Conservation (phyloP, 2,113 vertebrate genomes). For the Cacatua alba region DNA sequence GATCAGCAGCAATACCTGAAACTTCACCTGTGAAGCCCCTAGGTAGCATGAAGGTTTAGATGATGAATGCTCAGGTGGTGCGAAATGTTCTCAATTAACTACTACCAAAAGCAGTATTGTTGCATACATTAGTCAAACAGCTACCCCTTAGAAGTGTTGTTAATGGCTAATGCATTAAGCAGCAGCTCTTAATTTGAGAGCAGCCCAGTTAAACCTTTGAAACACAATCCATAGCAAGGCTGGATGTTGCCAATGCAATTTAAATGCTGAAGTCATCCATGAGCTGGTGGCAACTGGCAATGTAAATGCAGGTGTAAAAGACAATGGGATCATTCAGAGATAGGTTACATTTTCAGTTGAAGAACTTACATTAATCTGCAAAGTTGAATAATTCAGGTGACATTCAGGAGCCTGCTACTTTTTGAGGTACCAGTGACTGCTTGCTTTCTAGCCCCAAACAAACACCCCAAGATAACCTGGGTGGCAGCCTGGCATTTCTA, state of each 20-base stretch:
- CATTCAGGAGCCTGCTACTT: not conserved
- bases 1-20: not conserved
- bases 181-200: not conserved
- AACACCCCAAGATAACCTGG: not conserved
- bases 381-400: not conserved
- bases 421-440: not conserved
- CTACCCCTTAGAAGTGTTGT: not conserved
- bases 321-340: not conserved
- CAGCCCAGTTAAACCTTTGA: not conserved
- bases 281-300: not conserved
- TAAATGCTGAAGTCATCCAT: not conserved
- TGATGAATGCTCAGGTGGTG: not conserved
- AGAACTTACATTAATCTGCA: not conserved
- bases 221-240: not conserved
- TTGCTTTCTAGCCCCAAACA: not conserved
- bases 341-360: not conserved
- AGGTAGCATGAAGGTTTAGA: not conserved
- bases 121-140: fast-evolving
- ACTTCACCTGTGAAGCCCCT: not conserved
- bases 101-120: not conserved
- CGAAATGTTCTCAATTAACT: not conserved
- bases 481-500: not conserved
- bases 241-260: not conserved
- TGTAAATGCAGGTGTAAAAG: not conserved
- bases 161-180: not conserved